phyloP scores from a whole-genome alignment of 2,797 vertebrate species.

The Rousettus madagascariensis region DNA sequence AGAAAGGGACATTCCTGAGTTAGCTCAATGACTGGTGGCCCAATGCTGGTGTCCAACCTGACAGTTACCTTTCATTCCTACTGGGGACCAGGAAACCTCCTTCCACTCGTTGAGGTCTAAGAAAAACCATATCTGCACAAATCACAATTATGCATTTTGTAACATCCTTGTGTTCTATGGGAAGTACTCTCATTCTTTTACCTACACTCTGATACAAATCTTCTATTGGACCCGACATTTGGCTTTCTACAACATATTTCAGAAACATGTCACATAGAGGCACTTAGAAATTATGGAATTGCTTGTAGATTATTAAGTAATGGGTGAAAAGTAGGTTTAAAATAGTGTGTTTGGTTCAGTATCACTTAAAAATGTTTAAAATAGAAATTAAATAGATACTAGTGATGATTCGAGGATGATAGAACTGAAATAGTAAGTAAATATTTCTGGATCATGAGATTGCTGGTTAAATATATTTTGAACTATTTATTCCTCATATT shows the following conservation, averaged over 20 bases:
- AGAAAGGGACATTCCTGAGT: not conserved
- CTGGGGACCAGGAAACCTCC: not conserved
- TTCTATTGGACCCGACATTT: not conserved
- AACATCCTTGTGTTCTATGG: not conserved
- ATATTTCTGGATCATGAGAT: not conserved
- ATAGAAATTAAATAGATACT: not conserved
- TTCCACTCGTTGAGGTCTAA: not conserved
- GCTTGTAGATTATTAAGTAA: not conserved
- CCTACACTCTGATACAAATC: not conserved
- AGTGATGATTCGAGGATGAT: not conserved
- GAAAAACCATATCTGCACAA: not conserved
- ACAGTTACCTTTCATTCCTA: not conserved
- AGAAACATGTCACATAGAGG: not conserved
- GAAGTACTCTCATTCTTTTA: not conserved
- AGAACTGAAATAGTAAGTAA: not conserved
- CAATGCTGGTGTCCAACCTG: not conserved
- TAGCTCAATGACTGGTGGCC: not conserved
- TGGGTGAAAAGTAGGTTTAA: not conserved
- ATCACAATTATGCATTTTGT: not conserved
- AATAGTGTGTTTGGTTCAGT: not conserved
- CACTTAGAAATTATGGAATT: not conserved
- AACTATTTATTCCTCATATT: not conserved
- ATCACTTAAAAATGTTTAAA: not conserved
- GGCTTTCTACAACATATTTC: constrained; percentile 7
- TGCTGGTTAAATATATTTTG: not conserved